A percentile compares a stretch with the other conserved stretches of the same genome.
Evolutionary conservation across 2,797 vertebrate species (phyloP).

Genomic region (Sebastes oblongus): DNA sequence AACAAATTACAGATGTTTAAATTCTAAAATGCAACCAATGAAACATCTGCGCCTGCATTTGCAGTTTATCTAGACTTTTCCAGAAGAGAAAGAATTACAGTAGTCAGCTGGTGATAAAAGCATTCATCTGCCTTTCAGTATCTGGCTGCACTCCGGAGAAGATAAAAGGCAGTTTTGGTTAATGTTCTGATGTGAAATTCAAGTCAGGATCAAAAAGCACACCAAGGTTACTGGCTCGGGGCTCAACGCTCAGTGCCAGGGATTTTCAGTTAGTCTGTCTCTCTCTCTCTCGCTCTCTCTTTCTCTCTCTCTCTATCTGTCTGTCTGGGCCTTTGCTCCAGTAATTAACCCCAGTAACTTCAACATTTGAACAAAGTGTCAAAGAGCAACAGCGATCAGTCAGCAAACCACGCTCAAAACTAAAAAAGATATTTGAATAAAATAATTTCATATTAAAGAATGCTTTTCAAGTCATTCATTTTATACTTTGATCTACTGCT

Average conservation of each 20-base stretch:
- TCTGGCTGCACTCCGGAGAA: slow-evolving; percentile 41
- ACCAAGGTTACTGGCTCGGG: slow-evolving; percentile 43
- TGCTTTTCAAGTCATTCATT: neutral
- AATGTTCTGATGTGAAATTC: slow-evolving; percentile 65
- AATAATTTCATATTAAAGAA: neutral
- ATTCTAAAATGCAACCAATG: slow-evolving; percentile 3
- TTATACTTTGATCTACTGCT: neutral
- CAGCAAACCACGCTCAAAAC: neutral
- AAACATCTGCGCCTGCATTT: slow-evolving; percentile 32
- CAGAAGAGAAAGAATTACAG: slow-evolving; percentile 28
- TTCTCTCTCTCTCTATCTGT: neutral
- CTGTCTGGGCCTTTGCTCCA: slow-evolving; percentile 15
- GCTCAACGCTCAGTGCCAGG: slow-evolving; percentile 43
- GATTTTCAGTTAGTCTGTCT: slow-evolving; percentile 35
- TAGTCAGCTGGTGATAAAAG: slow-evolving; percentile 50
- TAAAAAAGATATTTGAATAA: neutral
- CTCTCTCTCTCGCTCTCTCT: neutral
- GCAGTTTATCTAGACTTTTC: slow-evolving; percentile 7
- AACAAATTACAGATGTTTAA: slow-evolving; percentile 22
- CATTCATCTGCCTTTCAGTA: slow-evolving; percentile 40
- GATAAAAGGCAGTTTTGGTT: slow-evolving; percentile 61
- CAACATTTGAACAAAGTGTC: slow-evolving; percentile 14
- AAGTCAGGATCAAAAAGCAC: slow-evolving; percentile 60
- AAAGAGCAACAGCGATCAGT: slow-evolving; percentile 9
- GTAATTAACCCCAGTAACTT: slow-evolving; percentile 1